Base-by-base conservation (phyloP, 2,888 invertebrate genomes). In the Amphipoea oculea region DNA sequence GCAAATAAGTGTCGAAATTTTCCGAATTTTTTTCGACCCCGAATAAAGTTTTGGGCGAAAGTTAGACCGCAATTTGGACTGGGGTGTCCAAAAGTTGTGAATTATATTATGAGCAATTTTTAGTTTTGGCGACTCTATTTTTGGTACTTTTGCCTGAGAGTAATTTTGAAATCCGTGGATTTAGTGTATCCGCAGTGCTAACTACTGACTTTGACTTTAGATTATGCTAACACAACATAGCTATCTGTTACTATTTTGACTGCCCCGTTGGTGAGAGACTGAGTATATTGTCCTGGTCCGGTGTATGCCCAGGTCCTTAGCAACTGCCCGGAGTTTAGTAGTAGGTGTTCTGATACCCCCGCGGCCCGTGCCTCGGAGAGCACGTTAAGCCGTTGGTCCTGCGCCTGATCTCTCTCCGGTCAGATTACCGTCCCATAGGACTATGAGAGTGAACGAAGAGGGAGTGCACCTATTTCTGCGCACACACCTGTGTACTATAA, bases 1-100 rank as follows among this genome's bases (percentile, higher is more conserved):
- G 71, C 77, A 74, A 84, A 85, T 85, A 86, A 86, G 73, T 83
- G 73, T 77, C 20, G 65, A 63, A 81, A 81, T 81, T 45, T 74
- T 67, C 42, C 40, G 74, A 72, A 54, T 77, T 84, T 86, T 86
- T 84, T 86, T 73, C 36, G 71, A 29, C 40, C 2, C 20, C 12
- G 40, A 63, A 75, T 60, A 73, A 86, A 85, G 87, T 85, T 84
- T 85, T 2, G 20, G 14, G 17, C 29, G 1, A 73, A 84, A 85
- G 62, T 85, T 86, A 66, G 45, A 83, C 77, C 84, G 36, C 81
- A 73, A 77, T 85, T 86, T 74, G 45, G 57, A 74, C 42, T 42
- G 20, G 54, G 51, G 12, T 86, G 75, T 80, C 72, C 17, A 36
- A 73, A 83, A 79, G 57, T 83, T 80, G 65, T 17, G 20, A 80